phyloP scores from a whole-genome alignment of 1,140 invertebrate genomes.

The Sipha flava region DNA sequence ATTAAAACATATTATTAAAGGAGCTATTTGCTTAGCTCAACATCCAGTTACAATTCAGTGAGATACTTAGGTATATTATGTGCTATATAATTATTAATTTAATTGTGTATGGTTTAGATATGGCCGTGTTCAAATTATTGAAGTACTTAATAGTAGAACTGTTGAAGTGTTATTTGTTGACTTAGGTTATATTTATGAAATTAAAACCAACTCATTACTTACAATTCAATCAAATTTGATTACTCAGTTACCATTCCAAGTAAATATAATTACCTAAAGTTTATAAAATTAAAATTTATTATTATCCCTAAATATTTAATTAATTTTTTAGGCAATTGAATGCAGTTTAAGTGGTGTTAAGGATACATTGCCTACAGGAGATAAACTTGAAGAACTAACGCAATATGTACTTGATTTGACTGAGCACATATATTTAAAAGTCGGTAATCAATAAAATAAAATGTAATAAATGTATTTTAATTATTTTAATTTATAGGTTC shows the following conservation, averaged over 20 bases:
- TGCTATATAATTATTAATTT: not conserved
- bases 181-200: not conserved
- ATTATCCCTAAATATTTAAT: too few species aligned
- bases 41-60: not conserved
- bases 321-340: not conserved
- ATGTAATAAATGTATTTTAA: not conserved
- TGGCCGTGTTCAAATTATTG: not conserved
- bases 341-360: not conserved
- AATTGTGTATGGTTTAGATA: not conserved
- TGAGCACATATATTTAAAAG: not conserved
- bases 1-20: not conserved
- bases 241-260: conserved; percentile 17
- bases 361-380: not conserved
- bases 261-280: not conserved
- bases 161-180: conserved; percentile 16
- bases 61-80: not conserved
- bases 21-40: conserved; percentile 8
- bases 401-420: not conserved
- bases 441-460: not conserved
- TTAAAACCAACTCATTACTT: not conserved
- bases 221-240: conserved; percentile 5
- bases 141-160: not conserved
- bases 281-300: too few species aligned
- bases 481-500: not conserved
- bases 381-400: not conserved